Evolutionary conservation across 2,888 invertebrate species (phyloP).

Genomic region (Deroplatys truncata): DNA sequence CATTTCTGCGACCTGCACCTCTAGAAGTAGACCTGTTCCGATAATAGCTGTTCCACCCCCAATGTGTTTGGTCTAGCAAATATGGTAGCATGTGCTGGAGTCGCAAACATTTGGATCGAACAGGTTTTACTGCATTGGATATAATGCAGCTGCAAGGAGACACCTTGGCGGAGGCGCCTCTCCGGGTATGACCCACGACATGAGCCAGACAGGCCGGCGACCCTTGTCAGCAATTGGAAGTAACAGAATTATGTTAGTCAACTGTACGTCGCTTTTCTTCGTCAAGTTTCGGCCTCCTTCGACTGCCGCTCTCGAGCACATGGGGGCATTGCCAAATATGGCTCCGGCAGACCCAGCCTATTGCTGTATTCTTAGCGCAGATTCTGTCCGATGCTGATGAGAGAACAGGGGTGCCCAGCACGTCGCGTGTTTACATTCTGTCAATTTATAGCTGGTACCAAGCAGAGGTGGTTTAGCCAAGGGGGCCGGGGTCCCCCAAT

Average conservation of each 20-base stretch:
- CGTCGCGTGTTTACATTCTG: neutral
- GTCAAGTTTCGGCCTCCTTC: neutral
- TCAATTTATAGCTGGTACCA: neutral
- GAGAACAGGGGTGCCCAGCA: neutral
- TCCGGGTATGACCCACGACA: neutral
- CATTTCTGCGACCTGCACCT: neutral
- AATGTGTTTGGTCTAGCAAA: neutral
- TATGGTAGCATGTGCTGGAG: neutral
- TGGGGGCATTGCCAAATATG: conserved; percentile 17
- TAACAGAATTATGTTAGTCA: neutral
- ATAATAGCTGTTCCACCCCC: neutral
- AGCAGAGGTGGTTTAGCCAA: too few species aligned
- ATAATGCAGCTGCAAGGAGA: neutral
- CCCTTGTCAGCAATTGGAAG: neutral
- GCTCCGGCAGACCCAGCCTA: neutral
- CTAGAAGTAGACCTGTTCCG: too few species aligned
- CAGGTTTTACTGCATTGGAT: neutral
- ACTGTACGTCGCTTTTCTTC: neutral
- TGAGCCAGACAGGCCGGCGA: neutral
- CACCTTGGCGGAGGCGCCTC: neutral
- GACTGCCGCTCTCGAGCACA: neutral
- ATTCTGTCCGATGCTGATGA: neutral
- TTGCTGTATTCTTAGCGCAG: conserved; percentile 11
- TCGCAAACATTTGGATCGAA: neutral
- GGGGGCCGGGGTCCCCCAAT: too few species aligned